A percentile compares a stretch with the other conserved stretches of the same genome.
Conservation (phyloP, 2,888 invertebrate genomes). For the Drosophila neonasuta region DNA sequence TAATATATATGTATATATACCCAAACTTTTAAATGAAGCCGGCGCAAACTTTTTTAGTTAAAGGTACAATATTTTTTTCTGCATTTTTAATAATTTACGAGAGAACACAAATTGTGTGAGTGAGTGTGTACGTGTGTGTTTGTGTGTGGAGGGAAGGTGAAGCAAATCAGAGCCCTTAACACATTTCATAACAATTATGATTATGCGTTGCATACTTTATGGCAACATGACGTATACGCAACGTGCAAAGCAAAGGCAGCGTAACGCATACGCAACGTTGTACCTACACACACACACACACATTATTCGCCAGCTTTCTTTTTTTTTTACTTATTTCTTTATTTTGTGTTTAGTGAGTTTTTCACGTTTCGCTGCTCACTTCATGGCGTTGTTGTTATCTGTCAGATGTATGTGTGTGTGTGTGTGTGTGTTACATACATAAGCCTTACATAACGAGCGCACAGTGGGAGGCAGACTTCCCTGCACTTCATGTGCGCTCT, state of each 20-base stretch:
- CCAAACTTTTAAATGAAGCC: conserved; percentile 17
- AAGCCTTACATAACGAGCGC: conserved; percentile 42
- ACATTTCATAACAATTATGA: conserved; percentile 32
- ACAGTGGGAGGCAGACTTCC: conserved; percentile 10
- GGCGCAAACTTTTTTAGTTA: conserved; percentile 12
- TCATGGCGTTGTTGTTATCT: conserved; percentile 29
- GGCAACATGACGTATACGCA: conserved; percentile 70
- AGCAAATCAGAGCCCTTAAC: conserved; percentile 24
- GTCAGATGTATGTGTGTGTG: conserved; percentile 9
- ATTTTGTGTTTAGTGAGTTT: conserved; percentile 38
- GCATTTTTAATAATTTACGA: conserved; percentile 9
- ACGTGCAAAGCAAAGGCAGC: conserved; percentile 28
- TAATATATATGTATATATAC: neutral
- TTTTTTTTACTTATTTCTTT: neutral
- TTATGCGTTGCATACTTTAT: conserved; percentile 35
- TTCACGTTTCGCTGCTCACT: conserved; percentile 50
- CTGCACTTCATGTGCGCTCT: conserved; percentile 21
- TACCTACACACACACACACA: neutral
- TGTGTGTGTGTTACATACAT: conserved; percentile 18
- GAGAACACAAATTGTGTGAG: neutral
- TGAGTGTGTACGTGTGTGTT: neutral
- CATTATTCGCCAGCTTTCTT: neutral
- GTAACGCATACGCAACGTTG: conserved; percentile 56
- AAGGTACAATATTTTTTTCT: conserved; percentile 9
- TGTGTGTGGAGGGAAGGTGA: neutral